Evolutionary conservation across 2,888 invertebrate species (phyloP).

Genomic region (Aleiodes testaceus): DNA sequence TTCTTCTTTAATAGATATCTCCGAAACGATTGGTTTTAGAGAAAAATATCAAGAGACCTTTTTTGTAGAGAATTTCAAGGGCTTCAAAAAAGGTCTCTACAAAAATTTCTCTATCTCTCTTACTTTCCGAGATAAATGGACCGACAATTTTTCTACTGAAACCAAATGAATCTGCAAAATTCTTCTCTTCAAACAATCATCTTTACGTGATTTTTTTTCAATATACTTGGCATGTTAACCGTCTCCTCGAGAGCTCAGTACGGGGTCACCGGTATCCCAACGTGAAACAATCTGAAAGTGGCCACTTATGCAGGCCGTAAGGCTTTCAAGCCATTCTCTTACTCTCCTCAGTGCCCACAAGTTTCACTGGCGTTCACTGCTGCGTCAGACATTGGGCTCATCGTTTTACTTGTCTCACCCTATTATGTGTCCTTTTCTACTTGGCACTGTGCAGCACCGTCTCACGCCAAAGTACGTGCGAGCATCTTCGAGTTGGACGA

Average conservation of each 20-base stretch:
- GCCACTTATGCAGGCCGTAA: constrained; percentile 13
- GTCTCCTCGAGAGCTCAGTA: background rate
- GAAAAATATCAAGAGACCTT: no score
- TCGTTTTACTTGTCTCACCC: constrained; percentile 17
- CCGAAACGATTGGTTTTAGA: no score
- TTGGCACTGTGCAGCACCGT: background rate
- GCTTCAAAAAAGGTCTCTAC: no score
- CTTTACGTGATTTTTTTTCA: background rate
- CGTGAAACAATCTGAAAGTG: constrained; percentile 14
- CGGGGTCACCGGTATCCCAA: constrained; percentile 4
- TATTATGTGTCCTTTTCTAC: constrained; percentile 8
- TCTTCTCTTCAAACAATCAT: background rate
- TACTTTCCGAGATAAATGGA: no score
- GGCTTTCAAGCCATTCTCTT: constrained; percentile 5
- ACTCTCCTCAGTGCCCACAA: background rate
- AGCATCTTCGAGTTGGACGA: background rate
- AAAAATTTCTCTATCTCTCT: no score
- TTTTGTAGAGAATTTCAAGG: no score
- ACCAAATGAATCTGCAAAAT: no score
- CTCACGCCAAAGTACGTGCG: constrained; percentile 8
- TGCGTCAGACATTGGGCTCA: constrained; percentile 24
- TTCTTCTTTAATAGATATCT: no score
- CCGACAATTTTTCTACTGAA: no score
- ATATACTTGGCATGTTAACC: background rate
- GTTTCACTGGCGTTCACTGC: constrained; percentile 11